These are phyloP conservation scores for Sebastolobus alascanus DNA, from an alignment of 2,797 vertebrate species.

Conservation along the genomic window DNA sequence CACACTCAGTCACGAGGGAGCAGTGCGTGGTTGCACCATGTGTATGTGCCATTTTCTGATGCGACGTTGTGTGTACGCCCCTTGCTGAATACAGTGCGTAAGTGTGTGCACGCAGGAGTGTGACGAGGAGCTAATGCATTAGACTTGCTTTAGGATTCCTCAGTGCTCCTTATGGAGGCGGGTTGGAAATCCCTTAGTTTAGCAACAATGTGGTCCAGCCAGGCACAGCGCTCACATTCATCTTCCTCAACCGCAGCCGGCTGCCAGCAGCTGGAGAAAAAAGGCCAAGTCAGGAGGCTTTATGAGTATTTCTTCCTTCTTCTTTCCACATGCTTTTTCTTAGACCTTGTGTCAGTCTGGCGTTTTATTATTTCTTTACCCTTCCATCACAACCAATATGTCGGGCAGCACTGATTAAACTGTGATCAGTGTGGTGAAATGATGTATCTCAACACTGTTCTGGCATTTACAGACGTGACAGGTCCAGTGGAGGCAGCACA, in stretches of 20 bases:
- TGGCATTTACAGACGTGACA: slow-evolving; percentile 13
- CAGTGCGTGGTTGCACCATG: slow-evolving; percentile 38
- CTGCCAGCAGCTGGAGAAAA: slow-evolving; percentile 44
- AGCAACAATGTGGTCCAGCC: slow-evolving; percentile 60
- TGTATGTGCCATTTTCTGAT: slow-evolving; percentile 48
- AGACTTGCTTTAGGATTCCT: slow-evolving; percentile 59
- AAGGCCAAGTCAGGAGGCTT: slow-evolving; percentile 64
- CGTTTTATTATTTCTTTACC: slow-evolving; percentile 26
- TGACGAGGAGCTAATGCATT: slow-evolving; percentile 59
- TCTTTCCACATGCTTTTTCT: slow-evolving; percentile 28
- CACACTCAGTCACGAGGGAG: slow-evolving; percentile 62
- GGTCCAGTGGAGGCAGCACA: not conserved
- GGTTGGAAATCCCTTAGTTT: slow-evolving; percentile 72
- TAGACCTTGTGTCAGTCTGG: not conserved
- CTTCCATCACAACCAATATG: slow-evolving; percentile 28
- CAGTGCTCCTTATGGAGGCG: slow-evolving; percentile 41
- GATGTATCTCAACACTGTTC: slow-evolving; percentile 15
- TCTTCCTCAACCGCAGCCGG: slow-evolving; percentile 69
- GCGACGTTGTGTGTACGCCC: slow-evolving; percentile 35
- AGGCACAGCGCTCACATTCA: slow-evolving; percentile 48
- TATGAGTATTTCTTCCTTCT: slow-evolving; percentile 30
- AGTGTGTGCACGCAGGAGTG: slow-evolving; percentile 3
- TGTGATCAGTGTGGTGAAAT: slow-evolving; percentile 30
- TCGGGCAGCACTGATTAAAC: slow-evolving; percentile 34
- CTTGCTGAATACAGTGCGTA: slow-evolving; percentile 3